Base-by-base conservation (phyloP, 2,113 vertebrate species). In the Neolamprologus kungweensis region DNA sequence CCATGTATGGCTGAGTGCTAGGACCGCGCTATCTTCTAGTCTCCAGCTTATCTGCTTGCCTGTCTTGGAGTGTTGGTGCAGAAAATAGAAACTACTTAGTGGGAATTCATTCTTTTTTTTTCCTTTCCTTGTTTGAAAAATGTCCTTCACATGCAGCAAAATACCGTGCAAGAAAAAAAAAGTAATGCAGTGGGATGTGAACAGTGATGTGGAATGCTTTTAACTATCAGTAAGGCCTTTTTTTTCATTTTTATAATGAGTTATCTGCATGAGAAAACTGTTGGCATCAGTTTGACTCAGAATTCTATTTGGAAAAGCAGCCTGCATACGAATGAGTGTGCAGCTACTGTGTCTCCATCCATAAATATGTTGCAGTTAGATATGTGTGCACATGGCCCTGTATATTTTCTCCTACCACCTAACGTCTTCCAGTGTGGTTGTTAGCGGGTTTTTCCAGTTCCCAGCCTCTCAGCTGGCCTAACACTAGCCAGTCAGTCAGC, bases 31-130 rank as follows among this genome's bases (percentile, higher is more conserved):
- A 89, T 95, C 91, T 93, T 83, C 88, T 83, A 4, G 83, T 91
- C 92, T 94, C 73, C 81, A 16, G 83, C 90, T 92, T 95, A 95
- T 95, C 91, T 93, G 21, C 73, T 8, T 12, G 85, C 68, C 85
- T 82, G 93, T 88, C 91, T 93, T 88, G 23, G 91, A 91, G 94
- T 91, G 90, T 85, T 81, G 73, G 31, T 80, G 90, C 87, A 92
- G 78, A 93, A 93, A 94, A 94, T 94, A 94, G 93, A 92, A 90
- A 68, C 89, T 42, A 23, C 75, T 68, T 80, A 75, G 68, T 60
- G 40, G 63, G 37, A 90, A 85, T 17, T 82, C 84, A 11, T 85
- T 90, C n/a, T 68, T 16, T 35, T 47, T 40, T 47, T 75, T 47
- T 5, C 65, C 9, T 79, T 12, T 14, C 47, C 54, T 16, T n/a